Percentiles rank a stretch among this genome's conserved stretches.
These are phyloP conservation scores for Anthoptus insignis DNA, from an alignment of 2,888 invertebrate species.

Conservation along the genomic window DNA sequence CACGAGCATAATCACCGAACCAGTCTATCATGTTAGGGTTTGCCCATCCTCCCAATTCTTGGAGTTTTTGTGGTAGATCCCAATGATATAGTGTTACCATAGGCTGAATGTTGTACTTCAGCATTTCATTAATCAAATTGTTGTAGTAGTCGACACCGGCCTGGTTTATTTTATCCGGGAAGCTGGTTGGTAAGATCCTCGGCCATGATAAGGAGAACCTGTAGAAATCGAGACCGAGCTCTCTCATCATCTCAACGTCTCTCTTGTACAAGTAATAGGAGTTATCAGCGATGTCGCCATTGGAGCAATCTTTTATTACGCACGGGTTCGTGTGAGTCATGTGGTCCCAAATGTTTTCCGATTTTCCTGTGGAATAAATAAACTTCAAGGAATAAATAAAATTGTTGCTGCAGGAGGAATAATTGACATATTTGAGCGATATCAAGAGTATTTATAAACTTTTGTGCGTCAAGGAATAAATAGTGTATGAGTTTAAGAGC, in stretches of 20 bases:
- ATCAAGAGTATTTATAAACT: too few relatives aligned
- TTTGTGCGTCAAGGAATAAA: too few relatives aligned
- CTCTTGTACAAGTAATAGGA: conserved; percentile 85
- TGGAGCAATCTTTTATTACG: conserved; percentile 77
- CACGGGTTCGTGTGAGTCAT: conserved; percentile 75
- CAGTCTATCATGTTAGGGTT: conserved; percentile 69
- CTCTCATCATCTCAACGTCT: conserved; percentile 67
- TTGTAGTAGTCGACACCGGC: conserved; percentile 57
- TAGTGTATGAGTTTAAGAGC: too few relatives aligned
- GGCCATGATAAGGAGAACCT: conserved; percentile 88
- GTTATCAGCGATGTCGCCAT: conserved; percentile 85
- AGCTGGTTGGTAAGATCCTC: conserved; percentile 85
- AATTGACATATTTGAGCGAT: too few relatives aligned
- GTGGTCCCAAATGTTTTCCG: conserved; percentile 83
- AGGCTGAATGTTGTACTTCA: conserved; percentile 84
- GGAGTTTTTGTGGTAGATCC: conserved; percentile 66
- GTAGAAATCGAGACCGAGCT: conserved; percentile 73
- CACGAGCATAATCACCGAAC: conserved; percentile 70
- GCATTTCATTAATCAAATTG: conserved; percentile 79
- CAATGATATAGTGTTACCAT: conserved; percentile 79
- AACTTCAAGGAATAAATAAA: too few relatives aligned
- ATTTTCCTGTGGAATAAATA: neutral
- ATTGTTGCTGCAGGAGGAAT: too few relatives aligned
- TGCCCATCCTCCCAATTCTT: conserved; percentile 74
- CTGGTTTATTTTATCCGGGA: conserved; percentile 76